Evolutionary conservation across 2,888 invertebrate genomes (phyloP).

Genomic region (Drosophila lutescens): DNA sequence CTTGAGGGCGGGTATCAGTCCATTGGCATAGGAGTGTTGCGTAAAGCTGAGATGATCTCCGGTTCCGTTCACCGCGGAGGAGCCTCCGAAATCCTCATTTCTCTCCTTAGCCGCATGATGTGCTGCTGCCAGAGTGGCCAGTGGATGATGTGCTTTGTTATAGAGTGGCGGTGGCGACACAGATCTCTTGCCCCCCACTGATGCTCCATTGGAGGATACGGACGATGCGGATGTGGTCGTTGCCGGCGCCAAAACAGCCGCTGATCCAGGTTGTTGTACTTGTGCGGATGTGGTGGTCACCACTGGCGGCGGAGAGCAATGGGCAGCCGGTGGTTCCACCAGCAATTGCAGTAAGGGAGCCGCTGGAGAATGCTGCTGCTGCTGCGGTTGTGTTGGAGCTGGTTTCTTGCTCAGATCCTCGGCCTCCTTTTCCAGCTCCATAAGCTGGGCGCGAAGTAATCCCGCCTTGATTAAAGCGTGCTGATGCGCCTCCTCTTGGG

Average conservation of each 20-base stretch:
- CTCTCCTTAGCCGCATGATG: conserved; percentile 67
- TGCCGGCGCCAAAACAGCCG: conserved; percentile 62
- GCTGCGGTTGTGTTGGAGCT: conserved; percentile 15
- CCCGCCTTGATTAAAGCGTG: conserved; percentile 67
- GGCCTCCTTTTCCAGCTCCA: conserved; percentile 75
- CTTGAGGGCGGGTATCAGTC: conserved; percentile 81
- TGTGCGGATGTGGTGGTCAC: conserved; percentile 62
- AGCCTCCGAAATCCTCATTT: conserved; percentile 65
- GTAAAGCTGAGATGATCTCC: conserved; percentile 80
- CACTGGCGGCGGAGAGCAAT: conserved; percentile 65
- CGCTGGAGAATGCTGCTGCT: conserved; percentile 17
- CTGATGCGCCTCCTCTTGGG: conserved; percentile 66
- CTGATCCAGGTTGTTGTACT: conserved; percentile 40
- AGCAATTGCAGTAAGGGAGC: conserved; percentile 16
- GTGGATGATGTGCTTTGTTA: conserved; percentile 82
- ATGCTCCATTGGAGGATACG: conserved; percentile 47
- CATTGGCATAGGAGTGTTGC: conserved; percentile 81
- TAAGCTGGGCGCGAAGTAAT: conserved; percentile 61
- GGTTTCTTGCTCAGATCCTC: conserved; percentile 80
- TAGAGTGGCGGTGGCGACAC: conserved; percentile 82
- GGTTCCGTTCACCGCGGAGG: conserved; percentile 27
- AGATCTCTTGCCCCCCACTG: conserved; percentile 69
- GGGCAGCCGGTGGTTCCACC: conserved; percentile 44
- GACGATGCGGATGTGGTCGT: conserved; percentile 58
- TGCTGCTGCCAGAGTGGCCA: conserved; percentile 56